Conservation (phyloP, 2,888 invertebrate genomes). For the Zhengitettix transpicula region DNA sequence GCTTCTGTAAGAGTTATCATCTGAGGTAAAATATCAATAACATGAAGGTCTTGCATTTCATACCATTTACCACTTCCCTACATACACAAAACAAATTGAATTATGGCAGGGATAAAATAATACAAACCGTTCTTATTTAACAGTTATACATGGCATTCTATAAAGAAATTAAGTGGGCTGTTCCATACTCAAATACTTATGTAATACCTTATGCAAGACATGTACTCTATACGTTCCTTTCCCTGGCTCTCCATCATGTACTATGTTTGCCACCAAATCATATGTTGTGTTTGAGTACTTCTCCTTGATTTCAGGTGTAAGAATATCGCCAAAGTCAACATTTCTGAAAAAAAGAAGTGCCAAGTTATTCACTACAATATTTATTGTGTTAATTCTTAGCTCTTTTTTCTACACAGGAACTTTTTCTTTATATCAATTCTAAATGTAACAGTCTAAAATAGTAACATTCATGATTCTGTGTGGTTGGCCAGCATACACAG, state of each 20-base stretch:
- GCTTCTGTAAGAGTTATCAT: slow-evolving; percentile 99
- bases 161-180: neutral
- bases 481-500: no score
- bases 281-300: slow-evolving; percentile 74
- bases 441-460: no score
- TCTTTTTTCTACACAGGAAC: no score
- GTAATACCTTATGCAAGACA: slow-evolving; percentile 55
- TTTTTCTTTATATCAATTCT: no score
- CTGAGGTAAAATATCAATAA: slow-evolving; percentile 93
- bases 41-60: slow-evolving; percentile 88
- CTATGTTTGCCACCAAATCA: slow-evolving; percentile 95
- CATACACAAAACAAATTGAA: slow-evolving; percentile 4
- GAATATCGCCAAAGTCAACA: slow-evolving; percentile 90
- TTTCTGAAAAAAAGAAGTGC: slow-evolving; percentile 44
- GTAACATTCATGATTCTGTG: no score
- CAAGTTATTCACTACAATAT: no score
- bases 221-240: slow-evolving; percentile 92
- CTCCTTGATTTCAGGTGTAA: slow-evolving; percentile 68
- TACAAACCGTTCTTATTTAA: neutral
- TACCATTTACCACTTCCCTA: slow-evolving; percentile 72
- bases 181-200: neutral
- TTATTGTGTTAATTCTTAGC: no score
- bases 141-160: neutral
- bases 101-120: neutral
- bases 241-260: slow-evolving; percentile 92